Conservation (phyloP, 2,113 vertebrate genomes). For the Limnothrissa miodon region DNA sequence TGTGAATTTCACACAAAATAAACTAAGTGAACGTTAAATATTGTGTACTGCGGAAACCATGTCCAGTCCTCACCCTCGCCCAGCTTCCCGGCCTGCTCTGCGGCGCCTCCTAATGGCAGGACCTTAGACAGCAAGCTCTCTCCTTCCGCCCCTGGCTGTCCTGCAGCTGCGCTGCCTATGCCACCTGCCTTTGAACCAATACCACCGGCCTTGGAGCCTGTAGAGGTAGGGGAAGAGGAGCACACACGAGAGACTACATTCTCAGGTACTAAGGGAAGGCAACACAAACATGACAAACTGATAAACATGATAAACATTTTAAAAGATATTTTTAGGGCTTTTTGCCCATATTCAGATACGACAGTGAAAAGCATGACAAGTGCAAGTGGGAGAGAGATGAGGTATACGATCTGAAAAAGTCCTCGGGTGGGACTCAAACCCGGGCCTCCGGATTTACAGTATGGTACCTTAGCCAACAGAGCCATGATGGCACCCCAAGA, state of each 20-base stretch:
- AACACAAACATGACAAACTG: neutral
- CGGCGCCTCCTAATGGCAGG: slow-evolving; percentile 85
- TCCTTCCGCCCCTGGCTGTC: slow-evolving; percentile 83
- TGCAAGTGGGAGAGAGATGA: too few relatives aligned
- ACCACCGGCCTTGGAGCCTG: slow-evolving; percentile 77
- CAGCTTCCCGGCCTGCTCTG: slow-evolving; percentile 96
- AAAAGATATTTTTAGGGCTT: too few relatives aligned
- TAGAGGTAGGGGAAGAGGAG: slow-evolving; percentile 30
- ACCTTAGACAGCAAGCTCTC: slow-evolving; percentile 93
- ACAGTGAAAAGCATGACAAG: too few relatives aligned
- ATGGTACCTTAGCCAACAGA: too few relatives aligned
- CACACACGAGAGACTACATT: neutral
- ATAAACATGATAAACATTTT: too few relatives aligned
- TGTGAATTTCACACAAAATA: neutral
- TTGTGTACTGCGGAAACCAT: neutral
- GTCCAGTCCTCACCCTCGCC: slow-evolving; percentile 68
- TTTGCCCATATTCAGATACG: too few relatives aligned
- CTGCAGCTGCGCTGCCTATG: slow-evolving; percentile 68
- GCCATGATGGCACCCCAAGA: too few relatives aligned
- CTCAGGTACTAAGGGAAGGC: neutral
- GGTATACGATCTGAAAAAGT: too few relatives aligned
- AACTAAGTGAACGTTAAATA: neutral
- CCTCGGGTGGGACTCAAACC: too few relatives aligned
- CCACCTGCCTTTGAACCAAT: slow-evolving; percentile 67
- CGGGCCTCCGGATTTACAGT: too few relatives aligned